Evolutionary conservation across 2,888 invertebrate genomes (phyloP).

Genomic region (Neoascia interrupta): DNA sequence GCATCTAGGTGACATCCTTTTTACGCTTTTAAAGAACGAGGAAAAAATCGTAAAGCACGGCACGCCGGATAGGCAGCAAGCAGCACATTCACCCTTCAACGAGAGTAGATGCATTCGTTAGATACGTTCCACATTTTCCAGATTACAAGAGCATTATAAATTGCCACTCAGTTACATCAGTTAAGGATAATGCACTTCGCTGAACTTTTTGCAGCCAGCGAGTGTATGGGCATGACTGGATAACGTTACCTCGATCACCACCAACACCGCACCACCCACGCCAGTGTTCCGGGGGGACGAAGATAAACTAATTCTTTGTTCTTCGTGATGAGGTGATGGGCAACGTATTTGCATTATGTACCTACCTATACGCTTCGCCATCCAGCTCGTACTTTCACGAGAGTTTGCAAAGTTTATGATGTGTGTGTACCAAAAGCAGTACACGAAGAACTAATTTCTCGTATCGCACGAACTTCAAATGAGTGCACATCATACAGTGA

Average conservation of each 20-base stretch:
- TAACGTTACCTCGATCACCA: constrained; percentile 29
- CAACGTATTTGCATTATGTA: not conserved
- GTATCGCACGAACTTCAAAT: constrained; percentile 44
- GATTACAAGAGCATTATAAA: constrained; percentile 64
- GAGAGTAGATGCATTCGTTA: constrained; percentile 46
- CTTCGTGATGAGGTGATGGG: constrained; percentile 30
- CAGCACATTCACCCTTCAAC: constrained; percentile 27
- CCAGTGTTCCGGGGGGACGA: not conserved
- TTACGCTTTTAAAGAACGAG: constrained; percentile 20
- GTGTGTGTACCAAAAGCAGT: constrained; percentile 13
- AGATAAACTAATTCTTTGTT: constrained; percentile 40
- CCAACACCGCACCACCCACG: constrained; percentile 2
- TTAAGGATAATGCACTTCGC: constrained; percentile 62
- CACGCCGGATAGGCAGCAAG: constrained; percentile 20
- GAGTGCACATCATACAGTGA: constrained; percentile 46
- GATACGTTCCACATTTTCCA: constrained; percentile 58
- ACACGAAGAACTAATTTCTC: constrained; percentile 45
- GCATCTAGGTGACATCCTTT: constrained; percentile 59
- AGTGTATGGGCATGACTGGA: constrained; percentile 48
- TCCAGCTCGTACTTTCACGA: constrained; percentile 19
- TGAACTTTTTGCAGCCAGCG: constrained; percentile 58
- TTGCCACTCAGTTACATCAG: constrained; percentile 68
- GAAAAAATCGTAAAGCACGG: constrained; percentile 7
- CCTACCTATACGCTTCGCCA: too few species aligned
- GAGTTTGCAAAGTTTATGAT: constrained; percentile 42